These are phyloP conservation scores for Resseliella maxima DNA, from an alignment of 2,888 invertebrate genomes.

Conservation along the genomic window DNA sequence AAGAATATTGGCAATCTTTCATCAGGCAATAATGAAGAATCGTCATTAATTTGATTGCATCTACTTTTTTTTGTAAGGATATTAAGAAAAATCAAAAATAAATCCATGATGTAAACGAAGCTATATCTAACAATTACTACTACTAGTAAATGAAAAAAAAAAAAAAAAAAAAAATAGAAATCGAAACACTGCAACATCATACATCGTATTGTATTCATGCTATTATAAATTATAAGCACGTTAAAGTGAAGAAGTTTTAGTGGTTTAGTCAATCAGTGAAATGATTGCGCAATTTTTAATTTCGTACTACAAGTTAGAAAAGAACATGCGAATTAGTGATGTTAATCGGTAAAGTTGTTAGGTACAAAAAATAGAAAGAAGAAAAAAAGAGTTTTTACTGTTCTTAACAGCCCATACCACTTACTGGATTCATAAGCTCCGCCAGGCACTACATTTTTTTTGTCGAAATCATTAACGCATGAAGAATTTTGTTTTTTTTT, in stretches of 20 bases:
- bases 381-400: slow-evolving; percentile 6
- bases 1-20: no score
- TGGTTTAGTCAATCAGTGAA: background rate
- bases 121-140: no score
- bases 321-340: background rate
- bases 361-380: background rate
- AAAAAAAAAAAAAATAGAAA: background rate
- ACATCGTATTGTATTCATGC: slow-evolving; percentile 2
- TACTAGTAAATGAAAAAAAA: background rate
- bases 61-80: no score
- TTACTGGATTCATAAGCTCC: slow-evolving; percentile 68
- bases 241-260: background rate
- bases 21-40: no score
- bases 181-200: background rate
- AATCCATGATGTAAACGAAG: no score
- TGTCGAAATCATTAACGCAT: slow-evolving; percentile 5
- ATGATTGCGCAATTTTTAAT: background rate
- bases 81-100: no score
- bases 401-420: slow-evolving; percentile 67
- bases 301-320: background rate
- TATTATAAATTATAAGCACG: background rate
- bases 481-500: slow-evolving; percentile 28
- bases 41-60: no score
- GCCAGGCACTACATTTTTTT: slow-evolving; percentile 64
- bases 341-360: background rate